Evolutionary conservation across 1,140 invertebrate genomes (phyloP), one percentile per base, ranked within the genome.

Genomic region (Campoletis sonorensis): DNA sequence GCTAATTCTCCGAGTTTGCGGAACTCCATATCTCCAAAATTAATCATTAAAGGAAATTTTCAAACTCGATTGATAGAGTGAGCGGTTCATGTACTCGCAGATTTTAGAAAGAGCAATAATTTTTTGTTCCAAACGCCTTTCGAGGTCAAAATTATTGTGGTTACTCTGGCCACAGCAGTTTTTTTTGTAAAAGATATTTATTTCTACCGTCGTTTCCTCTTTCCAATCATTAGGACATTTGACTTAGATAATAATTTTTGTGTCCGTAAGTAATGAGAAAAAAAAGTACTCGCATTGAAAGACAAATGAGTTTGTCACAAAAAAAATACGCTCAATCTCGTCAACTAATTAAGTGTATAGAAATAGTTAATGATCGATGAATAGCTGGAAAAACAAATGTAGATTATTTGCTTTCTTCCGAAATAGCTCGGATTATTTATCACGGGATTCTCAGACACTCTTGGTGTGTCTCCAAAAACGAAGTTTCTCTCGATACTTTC

Each of bases 381-480:
- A 45, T 45, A 45, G 40, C 1, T 45, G 40, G n/a, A n/a, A 45
- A 13, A 45, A 45, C 1, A 8, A 45, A 45, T 11, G 40, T 45
- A 45, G 40, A 4, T 45, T 13, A 11, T 45, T 45, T 45, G 40
- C 15, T 54, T 15, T 15, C 15, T 45, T 45, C 8, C 8, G 0
- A 45, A 45, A 45, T 8, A 45, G 40, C 7, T 45, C 13, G 5
- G 40, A 45, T 45, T 13, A 58, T 58, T 45, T 13, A 58, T 58
- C 54, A 13, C 54, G 11, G 40, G 40, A 45, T 8, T 45, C 40
- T 8, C 8, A 11, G 40, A 45, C 3, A 4, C 26, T 68, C 1
- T 68, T 68, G 64, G 26, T 68, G 15, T n/a, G 54, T 58, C 54
- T 58, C 54, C 54, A 58, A 58, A 58, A 23, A 7, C 54, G 11